These are phyloP conservation scores for Anarsia innoxiella DNA, from an alignment of 2,888 invertebrate species.

Conservation along the genomic window DNA sequence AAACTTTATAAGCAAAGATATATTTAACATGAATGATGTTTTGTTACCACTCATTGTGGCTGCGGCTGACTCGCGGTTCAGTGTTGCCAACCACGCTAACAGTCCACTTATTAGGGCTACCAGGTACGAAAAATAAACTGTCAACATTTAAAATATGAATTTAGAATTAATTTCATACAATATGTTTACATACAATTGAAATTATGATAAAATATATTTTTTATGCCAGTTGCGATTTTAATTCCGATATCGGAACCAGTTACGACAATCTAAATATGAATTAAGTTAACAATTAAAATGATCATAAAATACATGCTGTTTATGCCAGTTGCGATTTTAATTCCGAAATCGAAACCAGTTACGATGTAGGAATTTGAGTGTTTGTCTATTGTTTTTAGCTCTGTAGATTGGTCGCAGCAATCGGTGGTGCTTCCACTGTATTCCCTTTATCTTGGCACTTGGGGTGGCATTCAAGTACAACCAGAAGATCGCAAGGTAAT, in stretches of 20 bases:
- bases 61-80: conserved; percentile 91
- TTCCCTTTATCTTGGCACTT: conserved; percentile 84
- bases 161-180: too few relatives aligned
- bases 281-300: too few relatives aligned
- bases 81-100: conserved; percentile 91
- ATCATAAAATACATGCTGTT: too few relatives aligned
- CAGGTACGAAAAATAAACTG: conserved; percentile 58
- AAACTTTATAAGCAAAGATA: conserved; percentile 86
- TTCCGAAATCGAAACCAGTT: too few relatives aligned
- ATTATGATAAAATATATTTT: too few relatives aligned
- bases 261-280: too few relatives aligned
- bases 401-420: conserved; percentile 85
- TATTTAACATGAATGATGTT: conserved; percentile 83
- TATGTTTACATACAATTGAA: too few relatives aligned
- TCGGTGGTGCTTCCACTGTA: conserved; percentile 84
- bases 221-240: too few relatives aligned
- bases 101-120: conserved; percentile 87
- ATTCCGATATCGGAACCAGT: too few relatives aligned
- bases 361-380: too few relatives aligned
- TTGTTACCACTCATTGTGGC: conserved; percentile 87
- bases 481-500: conserved; percentile 82
- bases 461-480: conserved; percentile 69
- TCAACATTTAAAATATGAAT: too few relatives aligned
- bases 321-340: too few relatives aligned
- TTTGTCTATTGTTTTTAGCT: conserved; percentile 67